Percentiles rank a stretch among this genome's conserved stretches.
Evolutionary conservation across 2,888 invertebrate genomes (phyloP).

Genomic region (Amphipoea lucens): DNA sequence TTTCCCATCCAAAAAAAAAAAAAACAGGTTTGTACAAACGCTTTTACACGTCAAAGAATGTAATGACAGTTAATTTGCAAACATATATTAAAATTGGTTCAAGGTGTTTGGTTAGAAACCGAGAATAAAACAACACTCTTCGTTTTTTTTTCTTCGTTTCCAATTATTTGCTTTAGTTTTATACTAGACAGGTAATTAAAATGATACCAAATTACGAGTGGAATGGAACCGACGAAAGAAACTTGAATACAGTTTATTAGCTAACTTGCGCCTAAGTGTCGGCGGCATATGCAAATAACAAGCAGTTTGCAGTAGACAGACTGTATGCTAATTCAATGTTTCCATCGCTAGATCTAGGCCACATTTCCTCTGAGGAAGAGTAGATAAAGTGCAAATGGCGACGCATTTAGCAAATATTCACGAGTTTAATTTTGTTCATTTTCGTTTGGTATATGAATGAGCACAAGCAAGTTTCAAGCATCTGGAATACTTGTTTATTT

Average conservation of each 20-base stretch:
- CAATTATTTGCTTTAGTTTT: slow-evolving; percentile 21
- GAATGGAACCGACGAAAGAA: slow-evolving; percentile 51
- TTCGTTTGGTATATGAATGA: slow-evolving; percentile 27
- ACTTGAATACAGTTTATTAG: slow-evolving; percentile 60
- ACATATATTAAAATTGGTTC: background rate
- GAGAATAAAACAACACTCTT: background rate
- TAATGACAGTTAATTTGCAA: slow-evolving; percentile 6
- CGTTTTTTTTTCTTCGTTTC: background rate
- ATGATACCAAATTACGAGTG: background rate
- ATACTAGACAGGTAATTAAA: slow-evolving; percentile 8
- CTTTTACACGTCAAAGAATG: no score
- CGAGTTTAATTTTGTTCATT: slow-evolving; percentile 15
- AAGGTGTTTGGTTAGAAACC: slow-evolving; percentile 11
- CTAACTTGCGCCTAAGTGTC: slow-evolving; percentile 61
- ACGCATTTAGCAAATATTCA: slow-evolving; percentile 61
- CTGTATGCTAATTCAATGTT: slow-evolving; percentile 76
- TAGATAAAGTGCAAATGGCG: slow-evolving; percentile 83
- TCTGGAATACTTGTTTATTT: background rate
- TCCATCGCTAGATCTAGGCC: slow-evolving; percentile 80
- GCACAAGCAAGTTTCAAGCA: slow-evolving; percentile 20
- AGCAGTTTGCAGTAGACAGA: slow-evolving; percentile 69
- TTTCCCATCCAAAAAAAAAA: no score
- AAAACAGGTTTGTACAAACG: no score
- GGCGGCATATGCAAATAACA: slow-evolving; percentile 67
- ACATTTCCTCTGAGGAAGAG: slow-evolving; percentile 81